A percentile compares a stretch with the other conserved stretches of the same genome.
Evolutionary conservation across 2,797 vertebrate species (phyloP).

Genomic region (Melanotaenia trifasciata): DNA sequence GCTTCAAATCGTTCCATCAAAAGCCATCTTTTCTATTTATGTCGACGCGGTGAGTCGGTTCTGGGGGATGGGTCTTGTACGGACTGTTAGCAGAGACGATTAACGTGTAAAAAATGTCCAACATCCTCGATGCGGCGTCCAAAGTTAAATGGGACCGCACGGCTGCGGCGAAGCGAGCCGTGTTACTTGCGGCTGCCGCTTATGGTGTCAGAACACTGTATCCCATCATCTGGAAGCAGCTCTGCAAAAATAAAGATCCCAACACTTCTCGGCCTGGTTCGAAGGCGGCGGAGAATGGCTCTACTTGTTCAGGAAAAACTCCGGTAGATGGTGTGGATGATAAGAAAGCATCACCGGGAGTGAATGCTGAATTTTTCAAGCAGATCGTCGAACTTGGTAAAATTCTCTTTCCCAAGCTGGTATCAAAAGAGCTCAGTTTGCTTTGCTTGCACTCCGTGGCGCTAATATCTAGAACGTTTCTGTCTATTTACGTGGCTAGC

Average conservation of each 20-base stretch:
- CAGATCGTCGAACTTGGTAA: conserved; percentile 90
- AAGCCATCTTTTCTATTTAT: conserved; percentile 8
- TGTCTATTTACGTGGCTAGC: conserved; percentile 96
- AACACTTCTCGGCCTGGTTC: conserved; percentile 16
- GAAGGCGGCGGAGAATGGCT: conserved; percentile 72
- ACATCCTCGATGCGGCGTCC: conserved; percentile 85
- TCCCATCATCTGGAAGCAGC: conserved; percentile 85
- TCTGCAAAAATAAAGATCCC: conserved; percentile 55
- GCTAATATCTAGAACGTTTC: conserved; percentile 93
- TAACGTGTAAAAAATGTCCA: conserved; percentile 82
- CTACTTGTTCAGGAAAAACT: conserved; percentile 48
- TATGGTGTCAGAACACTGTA: conserved; percentile 89
- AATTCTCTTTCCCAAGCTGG: conserved; percentile 92
- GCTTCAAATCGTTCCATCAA: conserved; percentile 31
- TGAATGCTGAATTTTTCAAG: conserved; percentile 89
- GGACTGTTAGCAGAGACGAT: conserved; percentile 37
- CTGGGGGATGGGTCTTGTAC: conserved; percentile 64
- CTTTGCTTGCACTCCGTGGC: conserved; percentile 93
- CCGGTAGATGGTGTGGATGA: conserved; percentile 21
- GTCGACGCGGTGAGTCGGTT: conserved; percentile 30
- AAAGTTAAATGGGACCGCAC: conserved; percentile 86
- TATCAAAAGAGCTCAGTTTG: conserved; percentile 90
- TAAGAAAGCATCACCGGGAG: conserved; percentile 81
- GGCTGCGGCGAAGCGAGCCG: conserved; percentile 86
- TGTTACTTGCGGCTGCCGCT: conserved; percentile 88